Evolutionary conservation across 2,797 vertebrate genomes (phyloP).

Genomic region (Cryptoprocta ferox): DNA sequence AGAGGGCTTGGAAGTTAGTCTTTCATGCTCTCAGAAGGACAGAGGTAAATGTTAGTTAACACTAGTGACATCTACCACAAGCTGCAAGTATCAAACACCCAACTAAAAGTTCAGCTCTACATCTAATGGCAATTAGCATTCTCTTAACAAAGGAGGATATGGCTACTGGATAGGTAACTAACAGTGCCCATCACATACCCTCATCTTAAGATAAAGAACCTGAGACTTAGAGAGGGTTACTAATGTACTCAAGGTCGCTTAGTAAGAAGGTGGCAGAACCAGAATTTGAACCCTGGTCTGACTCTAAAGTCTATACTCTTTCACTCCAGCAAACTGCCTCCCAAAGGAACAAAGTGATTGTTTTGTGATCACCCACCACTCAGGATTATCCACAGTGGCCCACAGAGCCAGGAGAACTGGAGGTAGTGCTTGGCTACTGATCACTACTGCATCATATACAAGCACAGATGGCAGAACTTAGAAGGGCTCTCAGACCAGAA

Average conservation of each 20-base stretch:
- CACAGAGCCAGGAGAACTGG: neutral
- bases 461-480: neutral
- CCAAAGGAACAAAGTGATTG: neutral
- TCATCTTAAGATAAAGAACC: slow-evolving; percentile 1
- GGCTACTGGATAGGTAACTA: neutral
- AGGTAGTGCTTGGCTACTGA: neutral
- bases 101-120: neutral
- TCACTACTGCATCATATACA: neutral
- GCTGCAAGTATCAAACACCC: neutral
- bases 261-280: neutral
- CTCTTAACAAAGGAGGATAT: slow-evolving; percentile 4
- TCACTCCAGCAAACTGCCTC: slow-evolving; percentile 7
- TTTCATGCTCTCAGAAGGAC: neutral
- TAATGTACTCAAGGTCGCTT: neutral
- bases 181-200: neutral
- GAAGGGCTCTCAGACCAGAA: neutral
- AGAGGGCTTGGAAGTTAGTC: neutral
- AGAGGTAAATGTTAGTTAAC: neutral
- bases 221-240: neutral
- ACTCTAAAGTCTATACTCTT: neutral
- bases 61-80: neutral
- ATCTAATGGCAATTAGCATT: neutral
- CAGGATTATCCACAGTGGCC: neutral
- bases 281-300: neutral
- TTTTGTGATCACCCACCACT: neutral